Percentiles rank a stretch among this genome's conserved stretches.
Conservation (phyloP, 2,797 vertebrate species). For the Strix occidentalis region DNA sequence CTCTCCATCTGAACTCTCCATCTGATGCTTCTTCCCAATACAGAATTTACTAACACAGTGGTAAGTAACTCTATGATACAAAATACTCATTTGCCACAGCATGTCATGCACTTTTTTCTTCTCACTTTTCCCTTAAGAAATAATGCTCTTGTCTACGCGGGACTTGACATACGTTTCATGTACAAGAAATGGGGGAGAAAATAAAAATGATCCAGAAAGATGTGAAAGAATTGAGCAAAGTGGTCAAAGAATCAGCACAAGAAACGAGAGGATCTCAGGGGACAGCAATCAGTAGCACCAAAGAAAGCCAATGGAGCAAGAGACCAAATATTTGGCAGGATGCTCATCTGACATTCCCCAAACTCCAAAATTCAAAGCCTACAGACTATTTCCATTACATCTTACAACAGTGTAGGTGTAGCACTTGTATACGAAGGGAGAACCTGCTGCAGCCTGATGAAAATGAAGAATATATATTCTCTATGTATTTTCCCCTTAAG, state of each 20-base stretch:
- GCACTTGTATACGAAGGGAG: not conserved
- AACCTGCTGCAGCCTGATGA: not conserved
- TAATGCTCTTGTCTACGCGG: not conserved
- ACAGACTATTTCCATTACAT: not conserved
- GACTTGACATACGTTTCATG: fast-evolving
- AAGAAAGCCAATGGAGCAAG: not conserved
- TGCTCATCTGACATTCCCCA: not conserved
- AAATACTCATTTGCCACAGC: not conserved
- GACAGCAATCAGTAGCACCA: not conserved
- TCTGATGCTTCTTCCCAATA: not conserved
- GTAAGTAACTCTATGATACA: not conserved
- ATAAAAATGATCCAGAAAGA: not conserved
- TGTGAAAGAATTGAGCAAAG: not conserved
- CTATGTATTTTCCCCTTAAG: not conserved
- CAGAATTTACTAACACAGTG: not conserved
- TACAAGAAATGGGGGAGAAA: not conserved
- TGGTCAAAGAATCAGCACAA: not conserved
- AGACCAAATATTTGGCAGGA: not conserved
- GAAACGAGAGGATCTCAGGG: not conserved
- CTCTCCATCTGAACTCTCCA: not conserved
- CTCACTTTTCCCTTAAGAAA: not conserved
- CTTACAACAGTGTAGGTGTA: not conserved
- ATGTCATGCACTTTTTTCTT: not conserved
- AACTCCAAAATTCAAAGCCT: not conserved
- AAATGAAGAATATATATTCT: not conserved